phyloP scores from a whole-genome alignment of 1,140 invertebrate genomes.

The Lethrus apterus region DNA sequence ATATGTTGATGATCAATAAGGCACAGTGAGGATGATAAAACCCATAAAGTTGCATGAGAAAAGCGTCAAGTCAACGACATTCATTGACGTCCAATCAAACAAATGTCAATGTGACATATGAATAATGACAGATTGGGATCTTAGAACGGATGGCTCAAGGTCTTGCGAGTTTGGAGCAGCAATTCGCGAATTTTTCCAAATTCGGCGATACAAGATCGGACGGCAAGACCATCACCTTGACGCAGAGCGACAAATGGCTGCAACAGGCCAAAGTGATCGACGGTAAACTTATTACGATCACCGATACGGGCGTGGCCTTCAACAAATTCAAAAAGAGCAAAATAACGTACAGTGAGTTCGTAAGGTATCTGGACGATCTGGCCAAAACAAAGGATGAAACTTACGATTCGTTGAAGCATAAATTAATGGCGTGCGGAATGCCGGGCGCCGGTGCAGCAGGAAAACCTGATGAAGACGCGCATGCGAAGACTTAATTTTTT shows the following conservation, averaged over 20 bases:
- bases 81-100: too few relatives aligned
- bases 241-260: slow-evolving; percentile 64
- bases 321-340: slow-evolving; percentile 1
- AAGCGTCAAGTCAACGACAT: too few relatives aligned
- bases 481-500: too few relatives aligned
- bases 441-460: slow-evolving; percentile 55
- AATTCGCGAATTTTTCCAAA: slow-evolving; percentile 45
- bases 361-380: slow-evolving; percentile 56
- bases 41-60: too few relatives aligned
- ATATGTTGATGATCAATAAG: too few relatives aligned
- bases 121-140: too few relatives aligned
- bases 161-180: not conserved
- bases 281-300: slow-evolving; percentile 56
- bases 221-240: slow-evolving; percentile 54
- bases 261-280: slow-evolving; percentile 63
- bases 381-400: slow-evolving; percentile 74
- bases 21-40: too few relatives aligned
- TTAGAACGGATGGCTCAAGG: slow-evolving; percentile 11
- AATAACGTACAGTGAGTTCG: slow-evolving; percentile 9
- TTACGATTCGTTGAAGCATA: slow-evolving; percentile 64
- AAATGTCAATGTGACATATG: too few relatives aligned
- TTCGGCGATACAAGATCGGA: slow-evolving; percentile 55
- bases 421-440: slow-evolving; percentile 67
- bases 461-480: too few relatives aligned
- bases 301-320: slow-evolving; percentile 42